Conservation (phyloP, 2,797 vertebrate genomes). For the Sciurus vulgaris region DNA sequence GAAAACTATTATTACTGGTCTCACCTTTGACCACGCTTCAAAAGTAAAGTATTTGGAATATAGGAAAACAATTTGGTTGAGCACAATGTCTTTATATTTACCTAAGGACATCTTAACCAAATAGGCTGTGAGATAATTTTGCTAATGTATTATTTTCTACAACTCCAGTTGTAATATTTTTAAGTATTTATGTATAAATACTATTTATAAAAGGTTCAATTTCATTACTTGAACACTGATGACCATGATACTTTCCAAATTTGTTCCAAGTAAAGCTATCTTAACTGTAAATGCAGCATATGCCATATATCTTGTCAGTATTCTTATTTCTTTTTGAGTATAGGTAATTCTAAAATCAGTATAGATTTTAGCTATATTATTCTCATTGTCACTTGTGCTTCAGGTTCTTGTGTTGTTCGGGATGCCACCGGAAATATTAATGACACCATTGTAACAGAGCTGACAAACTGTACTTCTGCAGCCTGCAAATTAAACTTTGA, state of each 20-base stretch:
- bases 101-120: constrained; percentile 43
- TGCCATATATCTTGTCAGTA: not conserved
- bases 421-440: constrained; percentile 93
- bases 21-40: constrained; percentile 36
- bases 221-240: constrained; percentile 15
- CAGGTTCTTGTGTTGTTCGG: constrained; percentile 96
- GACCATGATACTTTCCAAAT: not conserved
- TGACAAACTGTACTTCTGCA: constrained; percentile 93
- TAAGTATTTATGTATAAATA: not conserved
- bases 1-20: not conserved
- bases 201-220: not conserved
- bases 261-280: not conserved
- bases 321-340: not conserved
- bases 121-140: not conserved
- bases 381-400: constrained; percentile 38
- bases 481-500: constrained; percentile 94
- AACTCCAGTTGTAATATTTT: not conserved
- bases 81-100: not conserved
- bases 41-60: constrained; percentile 11
- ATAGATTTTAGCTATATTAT: not conserved
- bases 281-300: not conserved
- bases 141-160: not conserved
- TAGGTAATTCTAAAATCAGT: constrained; percentile 17
- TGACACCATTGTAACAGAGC: constrained; percentile 88
- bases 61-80: constrained; percentile 38